Base-by-base conservation (phyloP, 2,888 invertebrate genomes). In the Dascillus cervinus region DNA sequence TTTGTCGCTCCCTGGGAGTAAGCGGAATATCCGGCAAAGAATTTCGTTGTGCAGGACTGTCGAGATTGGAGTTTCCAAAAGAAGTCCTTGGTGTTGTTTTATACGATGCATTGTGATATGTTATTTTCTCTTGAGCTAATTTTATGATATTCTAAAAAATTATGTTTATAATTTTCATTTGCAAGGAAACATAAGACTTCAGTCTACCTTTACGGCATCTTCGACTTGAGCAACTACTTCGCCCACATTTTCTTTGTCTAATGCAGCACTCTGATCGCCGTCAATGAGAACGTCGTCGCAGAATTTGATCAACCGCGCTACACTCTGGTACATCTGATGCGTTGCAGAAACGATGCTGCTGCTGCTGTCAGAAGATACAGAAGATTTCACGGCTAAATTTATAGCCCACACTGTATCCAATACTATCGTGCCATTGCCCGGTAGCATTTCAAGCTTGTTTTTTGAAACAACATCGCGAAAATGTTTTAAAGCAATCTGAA, bases 381-480 rank as follows among this genome's bases (percentile, higher is more conserved):
- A 58, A 10, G 64, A 62, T 40, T 61, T 62, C 13, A 66, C 57
- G 11, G 60, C 53, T 30, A 65, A 79, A 65, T 87, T 86, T 65
- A 90, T 87, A 58, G 82, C 81, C 58, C 89, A 86, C 47, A 94
- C 86, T 32, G 86, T 88, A 65, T 95, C 94, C 60, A 95, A 73
- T 43, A 94, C 87, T 53, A 94, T 84, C 27, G 91, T 91, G 41
- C 91, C 91, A 65, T 92, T 90, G 42, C 90, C 92, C 2, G 92
- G 89, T 50, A 95, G 70, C 77, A 94, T 89, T 70, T 92, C 90
- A 55, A 90, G 71, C 65, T 87, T 92, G 64, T 88, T 81, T 67
- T 90, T 91, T 39, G 83, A 79, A 47, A 94, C 88, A 40, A 92
- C 92, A 70, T 92, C 92, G 52, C 86, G 79, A 65, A 94, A 89